phyloP scores from a whole-genome alignment of 2,888 invertebrate genomes.

The Iphiclides podalirius region DNA sequence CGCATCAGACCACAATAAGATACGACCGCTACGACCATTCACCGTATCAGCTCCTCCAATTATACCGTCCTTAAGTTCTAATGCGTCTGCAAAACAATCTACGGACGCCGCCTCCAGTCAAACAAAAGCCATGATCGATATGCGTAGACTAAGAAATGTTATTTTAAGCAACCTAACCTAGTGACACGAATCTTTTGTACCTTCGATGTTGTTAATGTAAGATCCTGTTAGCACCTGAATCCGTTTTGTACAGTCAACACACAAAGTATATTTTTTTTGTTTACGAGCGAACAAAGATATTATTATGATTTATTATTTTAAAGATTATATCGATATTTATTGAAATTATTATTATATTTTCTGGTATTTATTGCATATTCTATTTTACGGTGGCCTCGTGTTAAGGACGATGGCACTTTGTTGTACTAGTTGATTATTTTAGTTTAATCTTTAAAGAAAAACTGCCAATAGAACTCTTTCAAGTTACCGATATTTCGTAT shows the following conservation, averaged over 20 bases:
- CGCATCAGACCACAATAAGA: constrained; percentile 53
- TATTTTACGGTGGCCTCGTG: constrained; percentile 57
- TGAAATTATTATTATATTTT: constrained; percentile 52
- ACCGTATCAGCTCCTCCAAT: constrained; percentile 73
- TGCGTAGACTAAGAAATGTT: constrained; percentile 62
- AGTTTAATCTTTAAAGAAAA: constrained; percentile 52
- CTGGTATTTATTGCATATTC: constrained; percentile 60
- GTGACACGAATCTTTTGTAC: constrained; percentile 67
- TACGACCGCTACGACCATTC: constrained; percentile 67
- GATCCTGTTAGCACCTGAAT: constrained; percentile 47
- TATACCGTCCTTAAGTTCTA: constrained; percentile 66
- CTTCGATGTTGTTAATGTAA: constrained; percentile 65
- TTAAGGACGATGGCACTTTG: constrained; percentile 66
- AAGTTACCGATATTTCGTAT: constrained; percentile 72
- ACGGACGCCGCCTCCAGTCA: constrained; percentile 53
- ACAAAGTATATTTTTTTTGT: no score
- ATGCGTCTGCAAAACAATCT: constrained; percentile 29
- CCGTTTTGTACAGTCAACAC: constrained; percentile 70
- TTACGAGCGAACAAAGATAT: constrained; percentile 60
- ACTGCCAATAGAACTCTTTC: constrained; percentile 67
- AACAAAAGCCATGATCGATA: constrained; percentile 66
- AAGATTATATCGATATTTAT: constrained; percentile 60
- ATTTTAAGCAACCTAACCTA: constrained; percentile 66
- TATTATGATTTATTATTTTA: constrained; percentile 53
- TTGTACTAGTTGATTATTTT: constrained; percentile 51